These are phyloP conservation scores for Radopholus similis DNA, from an alignment of 1,140 invertebrate genomes.

Conservation along the genomic window DNA sequence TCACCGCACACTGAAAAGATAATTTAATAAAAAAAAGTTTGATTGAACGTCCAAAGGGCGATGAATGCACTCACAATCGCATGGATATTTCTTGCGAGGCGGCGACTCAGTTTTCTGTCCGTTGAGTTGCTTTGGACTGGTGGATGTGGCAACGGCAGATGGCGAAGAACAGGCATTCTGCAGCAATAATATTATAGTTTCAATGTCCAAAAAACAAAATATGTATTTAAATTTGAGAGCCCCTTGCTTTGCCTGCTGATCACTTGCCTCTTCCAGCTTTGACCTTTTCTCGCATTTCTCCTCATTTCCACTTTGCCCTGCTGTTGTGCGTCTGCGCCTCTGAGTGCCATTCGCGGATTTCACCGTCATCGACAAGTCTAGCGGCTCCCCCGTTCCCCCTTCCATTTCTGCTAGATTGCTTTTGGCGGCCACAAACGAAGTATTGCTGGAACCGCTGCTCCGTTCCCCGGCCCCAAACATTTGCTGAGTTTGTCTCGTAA, in stretches of 20 bases:
- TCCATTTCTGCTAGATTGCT: neutral
- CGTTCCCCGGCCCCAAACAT: neutral
- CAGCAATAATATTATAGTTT: neutral
- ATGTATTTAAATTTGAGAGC: neutral
- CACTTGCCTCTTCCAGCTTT: neutral
- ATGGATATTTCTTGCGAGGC: neutral
- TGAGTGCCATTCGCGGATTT: neutral
- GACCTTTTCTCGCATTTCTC: neutral
- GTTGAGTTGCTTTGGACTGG: neutral
- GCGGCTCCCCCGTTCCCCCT: neutral
- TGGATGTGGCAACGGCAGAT: neutral
- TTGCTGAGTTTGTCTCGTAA: neutral
- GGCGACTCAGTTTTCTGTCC: neutral
- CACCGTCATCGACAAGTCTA: neutral
- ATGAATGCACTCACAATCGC: constrained; percentile 10
- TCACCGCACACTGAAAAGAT: constrained; percentile 7
- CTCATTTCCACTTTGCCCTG: neutral
- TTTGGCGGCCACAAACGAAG: neutral
- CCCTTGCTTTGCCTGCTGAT: neutral
- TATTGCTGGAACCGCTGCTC: neutral
- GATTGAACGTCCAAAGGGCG: neutral
- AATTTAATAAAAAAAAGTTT: neutral
- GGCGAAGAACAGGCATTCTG: neutral
- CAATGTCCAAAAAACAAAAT: neutral
- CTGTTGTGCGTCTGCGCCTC: neutral